Evolutionary conservation across 2,888 invertebrate species (phyloP), one percentile per base, ranked within the genome.

Genomic region (Prosopocoilus inquinatus): DNA sequence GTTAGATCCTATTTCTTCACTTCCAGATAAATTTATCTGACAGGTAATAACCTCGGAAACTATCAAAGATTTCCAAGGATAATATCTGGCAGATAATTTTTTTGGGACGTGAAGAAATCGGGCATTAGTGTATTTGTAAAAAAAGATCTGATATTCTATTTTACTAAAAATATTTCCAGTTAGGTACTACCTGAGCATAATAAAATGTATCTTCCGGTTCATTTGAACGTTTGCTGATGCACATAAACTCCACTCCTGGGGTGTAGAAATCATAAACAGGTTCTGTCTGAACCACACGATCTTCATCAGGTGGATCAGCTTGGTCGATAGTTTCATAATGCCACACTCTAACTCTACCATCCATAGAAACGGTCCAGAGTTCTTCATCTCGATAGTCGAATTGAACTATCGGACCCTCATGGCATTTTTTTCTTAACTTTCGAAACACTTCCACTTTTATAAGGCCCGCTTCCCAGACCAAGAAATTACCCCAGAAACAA

Each of bases 321-420:
- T 89, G 84, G 64, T 94, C 93, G n/a, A 95, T 91, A 0, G 89
- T 88, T 64, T 93, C 92, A 82, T 94, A 94, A 77, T 90, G 92
- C 95, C 96, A 96, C 8, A 91, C 85, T 4, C 87, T 81, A 9
- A 91, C 82, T 73, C 85, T 88, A 0, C 92, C 92, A 71, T 93
- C 93, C 70, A 85, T 83, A 0, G 89, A 70, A 68, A 74, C 80
- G 68, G 75, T 74, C 74, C 73, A 75, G 7, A 78, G 57, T 65
- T 78, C 78, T 0, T 74, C 75, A 9, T 74, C 70, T 46, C 68
- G 63, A 58, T 71, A 77, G 51, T 69, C 70, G 59, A 88, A 82
- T 69, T 87, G 86, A n/a, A 82, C 80, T 47, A 96, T 87, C 8
- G 89, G 85, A 13, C 84, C 89, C 2, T 78, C 74, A 69, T 96